These are phyloP conservation scores for Willowsia nigromaculata DNA, from an alignment of 2,888 invertebrate species.

Conservation along the genomic window DNA sequence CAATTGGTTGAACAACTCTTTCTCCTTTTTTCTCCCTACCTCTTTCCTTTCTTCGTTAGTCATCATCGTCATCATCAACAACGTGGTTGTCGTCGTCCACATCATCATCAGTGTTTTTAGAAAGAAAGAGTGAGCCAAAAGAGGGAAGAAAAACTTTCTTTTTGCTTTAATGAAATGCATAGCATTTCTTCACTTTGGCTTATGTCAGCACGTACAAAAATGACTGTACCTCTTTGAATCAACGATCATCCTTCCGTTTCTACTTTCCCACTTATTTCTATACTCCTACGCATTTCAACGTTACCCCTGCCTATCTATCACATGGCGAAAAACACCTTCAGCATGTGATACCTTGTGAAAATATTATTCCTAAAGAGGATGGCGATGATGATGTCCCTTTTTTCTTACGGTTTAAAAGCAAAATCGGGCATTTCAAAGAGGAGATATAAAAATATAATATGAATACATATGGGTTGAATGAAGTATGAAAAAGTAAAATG, in stretches of 20 bases:
- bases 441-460: no score
- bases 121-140: constrained; percentile 29
- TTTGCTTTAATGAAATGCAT: constrained; percentile 58
- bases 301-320: background rate
- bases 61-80: background rate
- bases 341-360: constrained; percentile 54
- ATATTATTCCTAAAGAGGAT: constrained; percentile 50
- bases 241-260: background rate
- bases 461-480: no score
- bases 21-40: background rate
- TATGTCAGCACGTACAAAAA: constrained; percentile 47
- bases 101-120: background rate
- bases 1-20: constrained; percentile 49
- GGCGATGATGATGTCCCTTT: background rate
- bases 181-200: constrained; percentile 51
- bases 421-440: no score
- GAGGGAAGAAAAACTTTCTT: constrained; percentile 17
- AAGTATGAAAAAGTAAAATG: constrained; percentile 23
- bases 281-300: background rate
- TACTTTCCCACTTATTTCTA: background rate
- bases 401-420: background rate
- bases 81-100: background rate
- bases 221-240: background rate
- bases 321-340: background rate
- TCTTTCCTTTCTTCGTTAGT: background rate